phyloP scores from a whole-genome alignment of 2,888 invertebrate species.

The Galeruca laticollis region DNA sequence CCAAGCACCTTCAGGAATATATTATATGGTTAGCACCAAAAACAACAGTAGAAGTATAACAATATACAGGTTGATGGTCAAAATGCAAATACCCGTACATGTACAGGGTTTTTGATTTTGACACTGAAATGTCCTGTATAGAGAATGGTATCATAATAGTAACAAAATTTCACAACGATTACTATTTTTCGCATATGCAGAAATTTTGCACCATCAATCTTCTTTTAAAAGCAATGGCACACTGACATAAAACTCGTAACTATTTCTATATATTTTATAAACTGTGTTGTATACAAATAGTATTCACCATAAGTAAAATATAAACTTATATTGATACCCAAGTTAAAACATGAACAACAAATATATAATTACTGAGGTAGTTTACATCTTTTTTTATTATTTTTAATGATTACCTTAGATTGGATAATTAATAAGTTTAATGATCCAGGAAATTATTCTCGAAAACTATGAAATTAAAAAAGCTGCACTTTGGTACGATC shows the following conservation, averaged over 20 bases:
- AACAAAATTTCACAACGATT: conserved; percentile 27
- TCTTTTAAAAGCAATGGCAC: conserved; percentile 64
- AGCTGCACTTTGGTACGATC: not conserved
- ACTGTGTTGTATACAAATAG: conserved; percentile 63
- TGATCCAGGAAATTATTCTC: conserved; percentile 24
- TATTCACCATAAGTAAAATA: conserved; percentile 64
- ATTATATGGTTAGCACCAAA: conserved; percentile 47
- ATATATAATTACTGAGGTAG: conserved; percentile 69
- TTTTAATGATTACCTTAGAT: conserved; percentile 59
- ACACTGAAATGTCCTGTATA: conserved; percentile 30
- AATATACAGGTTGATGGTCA: conserved; percentile 36
- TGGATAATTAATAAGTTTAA: conserved; percentile 60
- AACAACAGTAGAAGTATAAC: conserved; percentile 46
- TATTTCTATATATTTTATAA: conserved; percentile 37
- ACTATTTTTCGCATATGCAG: conserved; percentile 11
- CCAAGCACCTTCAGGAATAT: conserved; percentile 47
- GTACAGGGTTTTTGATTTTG: conserved; percentile 6
- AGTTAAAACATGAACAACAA: conserved; percentile 67
- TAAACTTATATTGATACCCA: conserved; percentile 62
- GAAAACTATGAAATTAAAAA: conserved; percentile 38
- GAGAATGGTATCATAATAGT: conserved; percentile 30
- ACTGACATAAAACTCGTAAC: conserved; percentile 63
- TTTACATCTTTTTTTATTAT: conserved; percentile 58
- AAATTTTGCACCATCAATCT: conserved; percentile 27
- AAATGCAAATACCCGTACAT: conserved; percentile 18